A percentile compares a stretch with the other conserved stretches of the same genome.
Evolutionary conservation across 2,797 vertebrate genomes (phyloP).

Genomic region (Phrynocephalus vlangalii): DNA sequence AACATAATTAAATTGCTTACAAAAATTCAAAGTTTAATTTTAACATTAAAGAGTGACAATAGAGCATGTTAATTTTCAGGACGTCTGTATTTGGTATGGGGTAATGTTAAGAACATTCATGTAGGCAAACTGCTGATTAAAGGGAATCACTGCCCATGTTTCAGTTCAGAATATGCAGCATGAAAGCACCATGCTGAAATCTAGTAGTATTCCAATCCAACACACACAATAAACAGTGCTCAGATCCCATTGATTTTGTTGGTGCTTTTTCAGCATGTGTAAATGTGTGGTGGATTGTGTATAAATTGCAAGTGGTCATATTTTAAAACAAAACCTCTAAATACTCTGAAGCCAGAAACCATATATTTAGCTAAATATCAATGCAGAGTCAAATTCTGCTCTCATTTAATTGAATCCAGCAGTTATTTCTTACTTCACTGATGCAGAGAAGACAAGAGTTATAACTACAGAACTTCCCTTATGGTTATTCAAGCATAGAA

Average conservation of each 20-base stretch:
- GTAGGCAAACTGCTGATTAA: constrained; percentile 54
- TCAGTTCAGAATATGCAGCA: neutral
- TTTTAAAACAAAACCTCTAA: neutral
- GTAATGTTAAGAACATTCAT: constrained; percentile 51
- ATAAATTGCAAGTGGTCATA: neutral
- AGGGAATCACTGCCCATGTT: constrained; percentile 31
- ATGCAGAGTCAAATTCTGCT: neutral
- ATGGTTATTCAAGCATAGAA: neutral
- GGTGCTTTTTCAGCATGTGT: neutral
- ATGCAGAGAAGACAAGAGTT: constrained; percentile 23
- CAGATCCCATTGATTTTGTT: neutral
- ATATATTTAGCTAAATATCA: constrained; percentile 18
- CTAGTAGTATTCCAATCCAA: neutral
- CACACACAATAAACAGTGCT: neutral
- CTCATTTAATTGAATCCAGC: constrained; percentile 22
- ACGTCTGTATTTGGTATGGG: constrained; percentile 12
- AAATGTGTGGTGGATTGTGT: neutral
- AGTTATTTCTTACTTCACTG: constrained; percentile 37
- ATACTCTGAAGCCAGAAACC: neutral
- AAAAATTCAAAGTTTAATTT: constrained; percentile 58
- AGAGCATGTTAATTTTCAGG: constrained; percentile 41
- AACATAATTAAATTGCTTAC: constrained; percentile 54
- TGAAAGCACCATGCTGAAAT: neutral
- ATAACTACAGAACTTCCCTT: neutral
- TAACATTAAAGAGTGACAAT: constrained; percentile 50